A percentile compares a stretch with the other conserved stretches of the same genome.
These are phyloP conservation scores for Tenthredo livida DNA, from an alignment of 2,888 invertebrate genomes.

Conservation along the genomic window DNA sequence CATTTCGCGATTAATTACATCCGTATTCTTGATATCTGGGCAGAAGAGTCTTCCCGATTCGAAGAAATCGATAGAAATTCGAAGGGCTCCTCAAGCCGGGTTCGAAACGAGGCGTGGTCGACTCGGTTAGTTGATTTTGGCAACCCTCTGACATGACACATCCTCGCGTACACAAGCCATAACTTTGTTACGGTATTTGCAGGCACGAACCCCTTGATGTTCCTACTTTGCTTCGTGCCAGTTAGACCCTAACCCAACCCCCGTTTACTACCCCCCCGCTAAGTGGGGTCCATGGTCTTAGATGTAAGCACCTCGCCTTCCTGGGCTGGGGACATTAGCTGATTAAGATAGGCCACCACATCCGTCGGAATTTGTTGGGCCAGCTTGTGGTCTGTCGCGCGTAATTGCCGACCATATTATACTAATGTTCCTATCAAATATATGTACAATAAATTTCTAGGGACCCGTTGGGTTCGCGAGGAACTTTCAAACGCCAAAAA, in stretches of 20 bases:
- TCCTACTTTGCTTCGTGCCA: constrained; percentile 64
- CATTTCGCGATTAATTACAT: not conserved
- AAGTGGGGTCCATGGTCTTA: constrained; percentile 50
- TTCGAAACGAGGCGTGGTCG: constrained; percentile 19
- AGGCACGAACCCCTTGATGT: constrained; percentile 68
- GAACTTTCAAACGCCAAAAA: not conserved
- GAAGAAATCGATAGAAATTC: not conserved
- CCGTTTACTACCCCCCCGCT: constrained; percentile 47
- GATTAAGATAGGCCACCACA: constrained; percentile 57
- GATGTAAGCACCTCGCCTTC: constrained; percentile 47
- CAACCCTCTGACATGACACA: constrained; percentile 68
- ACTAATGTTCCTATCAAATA: not conserved
- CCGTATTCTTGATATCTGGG: not conserved
- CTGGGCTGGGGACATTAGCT: constrained; percentile 59
- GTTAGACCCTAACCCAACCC: constrained; percentile 61
- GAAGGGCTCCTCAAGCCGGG: constrained; percentile 16
- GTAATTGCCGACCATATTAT: constrained; percentile 22
- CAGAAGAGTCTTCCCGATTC: not conserved
- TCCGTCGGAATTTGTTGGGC: constrained; percentile 38
- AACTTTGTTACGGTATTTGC: constrained; percentile 72
- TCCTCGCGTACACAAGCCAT: constrained; percentile 66
- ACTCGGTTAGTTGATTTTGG: constrained; percentile 66
- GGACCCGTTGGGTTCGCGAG: not conserved
- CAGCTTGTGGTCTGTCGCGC: constrained; percentile 15
- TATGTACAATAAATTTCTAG: not conserved